Conservation (phyloP, 2,113 vertebrate species). For the Aegithalos caudatus region DNA sequence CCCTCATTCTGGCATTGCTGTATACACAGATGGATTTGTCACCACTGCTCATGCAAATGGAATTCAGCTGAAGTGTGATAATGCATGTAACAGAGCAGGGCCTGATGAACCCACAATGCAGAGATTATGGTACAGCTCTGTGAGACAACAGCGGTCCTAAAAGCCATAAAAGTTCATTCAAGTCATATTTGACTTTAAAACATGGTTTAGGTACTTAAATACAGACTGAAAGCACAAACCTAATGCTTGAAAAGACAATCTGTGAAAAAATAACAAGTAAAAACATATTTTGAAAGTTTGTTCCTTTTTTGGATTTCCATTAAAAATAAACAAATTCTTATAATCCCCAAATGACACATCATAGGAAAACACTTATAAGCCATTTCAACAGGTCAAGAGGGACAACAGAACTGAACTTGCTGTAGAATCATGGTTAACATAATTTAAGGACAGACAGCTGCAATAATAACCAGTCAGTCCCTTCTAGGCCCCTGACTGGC, state of each 20-base stretch:
- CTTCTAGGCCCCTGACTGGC: neutral
- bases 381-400: neutral
- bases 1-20: neutral
- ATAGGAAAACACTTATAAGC: neutral
- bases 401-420: neutral
- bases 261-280: neutral
- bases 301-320: neutral
- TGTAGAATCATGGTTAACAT: neutral
- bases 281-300: neutral
- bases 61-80: neutral
- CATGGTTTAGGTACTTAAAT: neutral
- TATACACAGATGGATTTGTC: neutral
- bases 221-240: neutral
- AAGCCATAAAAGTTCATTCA: neutral
- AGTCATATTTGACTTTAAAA: neutral
- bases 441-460: neutral
- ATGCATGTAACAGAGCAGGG: rapidly evolving
- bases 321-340: neutral
- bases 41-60: rapidly evolving
- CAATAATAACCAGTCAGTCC: rapidly evolving
- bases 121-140: neutral
- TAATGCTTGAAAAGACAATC: neutral
- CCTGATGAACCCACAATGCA: neutral
- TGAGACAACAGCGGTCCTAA: neutral
- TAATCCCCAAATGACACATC: neutral